phyloP scores from a whole-genome alignment of 2,888 invertebrate genomes.

The Operophtera brumata region DNA sequence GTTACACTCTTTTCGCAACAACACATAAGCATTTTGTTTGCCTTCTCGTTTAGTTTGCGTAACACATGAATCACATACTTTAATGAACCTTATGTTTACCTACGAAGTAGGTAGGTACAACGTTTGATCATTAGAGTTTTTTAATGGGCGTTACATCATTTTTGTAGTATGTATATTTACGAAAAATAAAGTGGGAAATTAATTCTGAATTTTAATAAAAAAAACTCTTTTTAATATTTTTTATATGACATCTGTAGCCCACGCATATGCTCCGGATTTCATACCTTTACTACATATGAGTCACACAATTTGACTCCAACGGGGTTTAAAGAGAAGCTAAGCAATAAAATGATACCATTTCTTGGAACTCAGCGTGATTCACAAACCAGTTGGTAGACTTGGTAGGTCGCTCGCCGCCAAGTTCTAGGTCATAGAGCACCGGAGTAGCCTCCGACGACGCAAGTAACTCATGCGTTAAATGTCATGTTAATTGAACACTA shows the following conservation, averaged over 20 bases:
- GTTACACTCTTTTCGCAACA: constrained; percentile 41
- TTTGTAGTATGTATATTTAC: constrained; percentile 32
- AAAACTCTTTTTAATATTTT: neutral
- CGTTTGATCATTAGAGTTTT: constrained; percentile 57
- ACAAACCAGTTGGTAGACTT: constrained; percentile 46
- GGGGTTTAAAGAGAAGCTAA: constrained; percentile 53
- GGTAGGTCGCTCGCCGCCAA: constrained; percentile 51
- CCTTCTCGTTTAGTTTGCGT: constrained; percentile 54
- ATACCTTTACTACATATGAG: constrained; percentile 5
- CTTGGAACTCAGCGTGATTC: constrained; percentile 52
- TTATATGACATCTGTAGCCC: neutral
- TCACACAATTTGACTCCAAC: constrained; percentile 32
- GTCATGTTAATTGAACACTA: constrained; percentile 17
- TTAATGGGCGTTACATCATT: constrained; percentile 61
- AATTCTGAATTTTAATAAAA: too few species aligned
- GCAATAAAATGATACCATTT: constrained; percentile 58
- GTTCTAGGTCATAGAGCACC: constrained; percentile 73
- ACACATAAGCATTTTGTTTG: constrained; percentile 42
- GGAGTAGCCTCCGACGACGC: constrained; percentile 34
- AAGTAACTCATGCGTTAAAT: constrained; percentile 17
- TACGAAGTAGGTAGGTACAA: constrained; percentile 40
- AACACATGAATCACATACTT: constrained; percentile 53
- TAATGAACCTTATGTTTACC: constrained; percentile 42
- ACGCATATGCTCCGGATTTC: neutral
- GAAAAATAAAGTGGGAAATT: too few species aligned